phyloP scores from a whole-genome alignment of 2,888 invertebrate genomes.

The Allygus modestus region DNA sequence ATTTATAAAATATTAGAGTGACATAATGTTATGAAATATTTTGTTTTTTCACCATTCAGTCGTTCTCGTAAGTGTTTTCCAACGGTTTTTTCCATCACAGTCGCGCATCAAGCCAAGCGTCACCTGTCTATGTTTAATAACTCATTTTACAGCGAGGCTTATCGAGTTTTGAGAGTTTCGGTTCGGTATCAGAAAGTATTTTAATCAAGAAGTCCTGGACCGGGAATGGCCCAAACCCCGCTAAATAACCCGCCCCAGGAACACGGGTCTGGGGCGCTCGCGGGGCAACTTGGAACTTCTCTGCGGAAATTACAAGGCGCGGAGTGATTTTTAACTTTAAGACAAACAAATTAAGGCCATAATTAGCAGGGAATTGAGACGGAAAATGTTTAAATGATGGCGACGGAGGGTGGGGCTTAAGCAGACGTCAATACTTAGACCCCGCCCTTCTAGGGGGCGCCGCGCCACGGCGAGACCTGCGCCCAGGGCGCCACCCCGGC shows the following conservation, averaged over 20 bases:
- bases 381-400: conserved; percentile 31
- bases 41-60: too few relatives aligned
- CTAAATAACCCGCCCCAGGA: background rate
- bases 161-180: background rate
- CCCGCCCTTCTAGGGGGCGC: background rate
- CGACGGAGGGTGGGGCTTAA: background rate
- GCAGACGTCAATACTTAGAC: background rate
- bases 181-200: background rate
- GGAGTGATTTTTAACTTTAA: conserved; percentile 5
- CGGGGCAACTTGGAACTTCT: too few relatives aligned
- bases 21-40: too few relatives aligned
- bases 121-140: too few relatives aligned
- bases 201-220: background rate
- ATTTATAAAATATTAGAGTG: too few relatives aligned
- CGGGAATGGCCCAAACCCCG: background rate
- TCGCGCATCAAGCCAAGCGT: too few relatives aligned
- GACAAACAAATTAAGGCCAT: conserved; percentile 11
- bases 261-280: background rate
- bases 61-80: too few relatives aligned
- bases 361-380: conserved; percentile 16
- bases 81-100: too few relatives aligned
- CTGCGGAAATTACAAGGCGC: background rate
- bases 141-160: background rate
- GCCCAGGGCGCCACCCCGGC: background rate
- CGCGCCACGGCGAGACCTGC: background rate